Evolutionary conservation across 2,888 invertebrate genomes (phyloP).

Genomic region (Trachelus troglodyta): DNA sequence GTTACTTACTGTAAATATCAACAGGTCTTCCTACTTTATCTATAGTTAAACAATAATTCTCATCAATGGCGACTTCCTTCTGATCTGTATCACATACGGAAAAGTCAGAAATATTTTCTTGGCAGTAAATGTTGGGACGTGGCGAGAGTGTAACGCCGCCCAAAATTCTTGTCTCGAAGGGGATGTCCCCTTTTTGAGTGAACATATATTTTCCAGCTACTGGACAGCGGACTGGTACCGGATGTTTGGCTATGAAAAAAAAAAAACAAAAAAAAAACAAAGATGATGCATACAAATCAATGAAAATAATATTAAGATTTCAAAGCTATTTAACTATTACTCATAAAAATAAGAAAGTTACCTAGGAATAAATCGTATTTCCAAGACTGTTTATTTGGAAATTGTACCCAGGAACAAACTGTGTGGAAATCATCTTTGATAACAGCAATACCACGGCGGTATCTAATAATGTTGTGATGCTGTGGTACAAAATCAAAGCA

Average conservation of each 20-base stretch:
- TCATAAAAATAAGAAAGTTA: constrained; percentile 42
- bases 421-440: constrained; percentile 92
- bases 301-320: constrained; percentile 1
- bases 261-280: constrained; percentile 15
- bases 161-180: constrained; percentile 92
- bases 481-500: constrained; percentile 97
- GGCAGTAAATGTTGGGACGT: constrained; percentile 91
- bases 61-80: constrained; percentile 93
- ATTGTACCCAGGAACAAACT: constrained; percentile 95
- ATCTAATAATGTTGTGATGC: constrained; percentile 95
- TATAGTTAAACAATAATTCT: constrained; percentile 95
- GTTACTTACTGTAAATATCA: constrained; percentile 85
- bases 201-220: constrained; percentile 97
- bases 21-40: constrained; percentile 95
- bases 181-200: constrained; percentile 89
- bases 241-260: constrained; percentile 77
- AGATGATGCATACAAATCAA: neutral
- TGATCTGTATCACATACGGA: constrained; percentile 96
- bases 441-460: constrained; percentile 87
- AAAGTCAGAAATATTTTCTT: constrained; percentile 93
- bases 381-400: constrained; percentile 86
- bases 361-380: constrained; percentile 85
- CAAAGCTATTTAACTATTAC: neutral
- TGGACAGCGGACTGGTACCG: constrained; percentile 92
- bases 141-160: constrained; percentile 96